Evolutionary conservation across 2,797 vertebrate species (phyloP).

Genomic region (Phrynocephalus guinanensis): DNA sequence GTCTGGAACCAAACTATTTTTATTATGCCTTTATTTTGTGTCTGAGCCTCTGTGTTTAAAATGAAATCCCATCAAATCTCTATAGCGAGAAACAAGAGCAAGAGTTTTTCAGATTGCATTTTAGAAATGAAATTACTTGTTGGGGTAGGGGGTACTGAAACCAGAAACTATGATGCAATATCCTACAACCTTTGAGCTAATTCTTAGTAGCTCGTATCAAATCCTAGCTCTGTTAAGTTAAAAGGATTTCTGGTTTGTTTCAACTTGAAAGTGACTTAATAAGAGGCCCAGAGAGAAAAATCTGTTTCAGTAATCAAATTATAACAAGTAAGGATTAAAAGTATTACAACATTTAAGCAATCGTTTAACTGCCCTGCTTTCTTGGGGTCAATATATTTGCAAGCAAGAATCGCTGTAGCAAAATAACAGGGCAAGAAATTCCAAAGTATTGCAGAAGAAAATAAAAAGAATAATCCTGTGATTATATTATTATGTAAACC

Average conservation of each 20-base stretch:
- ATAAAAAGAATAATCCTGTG: conserved; percentile 66
- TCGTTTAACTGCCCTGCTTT: conserved; percentile 75
- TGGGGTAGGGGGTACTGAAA: conserved; percentile 9
- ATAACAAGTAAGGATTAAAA: conserved; percentile 85
- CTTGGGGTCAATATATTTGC: conserved; percentile 74
- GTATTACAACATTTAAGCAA: conserved; percentile 82
- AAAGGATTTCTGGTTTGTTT: conserved; percentile 84
- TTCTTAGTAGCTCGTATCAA: conserved; percentile 72
- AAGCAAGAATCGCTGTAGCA: conserved; percentile 73
- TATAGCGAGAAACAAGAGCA: not conserved
- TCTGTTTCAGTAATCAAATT: conserved; percentile 83
- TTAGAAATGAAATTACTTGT: not conserved
- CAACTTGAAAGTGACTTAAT: conserved; percentile 83
- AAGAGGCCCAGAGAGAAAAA: conserved; percentile 82
- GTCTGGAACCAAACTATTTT: not conserved
- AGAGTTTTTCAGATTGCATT: not conserved
- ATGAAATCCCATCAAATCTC: not conserved
- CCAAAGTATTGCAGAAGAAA: conserved; percentile 63
- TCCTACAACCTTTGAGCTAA: conserved; percentile 67
- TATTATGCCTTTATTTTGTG: not conserved
- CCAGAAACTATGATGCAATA: conserved; percentile 61
- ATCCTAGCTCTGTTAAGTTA: conserved; percentile 77
- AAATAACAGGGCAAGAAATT: conserved; percentile 66
- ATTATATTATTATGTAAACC: conserved; percentile 70
- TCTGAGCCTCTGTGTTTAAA: not conserved